phyloP scores from a whole-genome alignment of 1,140 invertebrate species.

The Calycopis cecrops region DNA sequence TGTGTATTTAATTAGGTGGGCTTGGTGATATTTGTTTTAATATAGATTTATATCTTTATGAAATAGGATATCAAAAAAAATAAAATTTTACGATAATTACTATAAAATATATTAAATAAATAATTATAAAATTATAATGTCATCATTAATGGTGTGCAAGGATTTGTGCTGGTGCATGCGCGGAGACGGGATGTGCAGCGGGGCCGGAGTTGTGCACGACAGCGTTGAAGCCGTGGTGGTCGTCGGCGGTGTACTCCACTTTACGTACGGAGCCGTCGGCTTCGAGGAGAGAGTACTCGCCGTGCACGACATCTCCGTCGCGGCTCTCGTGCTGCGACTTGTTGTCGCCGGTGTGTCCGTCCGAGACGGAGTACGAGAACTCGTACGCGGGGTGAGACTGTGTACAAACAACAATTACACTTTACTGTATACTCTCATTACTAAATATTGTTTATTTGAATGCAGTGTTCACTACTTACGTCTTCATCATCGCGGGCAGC shows the following conservation, averaged over 20 bases:
- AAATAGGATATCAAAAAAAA: no score
- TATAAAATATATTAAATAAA: no score
- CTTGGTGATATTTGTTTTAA: no score
- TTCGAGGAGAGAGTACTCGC: constrained; percentile 73
- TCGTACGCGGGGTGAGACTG: constrained; percentile 51
- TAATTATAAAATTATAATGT: no score
- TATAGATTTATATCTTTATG: no score
- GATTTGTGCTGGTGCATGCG: constrained; percentile 26
- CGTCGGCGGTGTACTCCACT: constrained; percentile 73
- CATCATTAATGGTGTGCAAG: constrained; percentile 24
- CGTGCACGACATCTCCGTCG: constrained; percentile 74
- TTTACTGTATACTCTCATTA: no score
- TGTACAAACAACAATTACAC: no score
- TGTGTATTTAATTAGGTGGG: no score
- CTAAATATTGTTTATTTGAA: no score
- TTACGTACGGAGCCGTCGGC: constrained; percentile 75
- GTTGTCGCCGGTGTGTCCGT: constrained; percentile 71
- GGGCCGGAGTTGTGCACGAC: constrained; percentile 74
- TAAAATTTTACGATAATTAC: no score
- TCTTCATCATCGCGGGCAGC: constrained; percentile 33
- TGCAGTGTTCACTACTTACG: constrained; percentile 24
- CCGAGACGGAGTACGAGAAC: constrained; percentile 66
- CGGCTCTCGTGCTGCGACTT: constrained; percentile 74
- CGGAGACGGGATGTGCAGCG: constrained; percentile 25
- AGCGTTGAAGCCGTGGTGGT: constrained; percentile 75